Conservation (phyloP, 2,888 invertebrate species). For the Pseudococcus longispinus region DNA sequence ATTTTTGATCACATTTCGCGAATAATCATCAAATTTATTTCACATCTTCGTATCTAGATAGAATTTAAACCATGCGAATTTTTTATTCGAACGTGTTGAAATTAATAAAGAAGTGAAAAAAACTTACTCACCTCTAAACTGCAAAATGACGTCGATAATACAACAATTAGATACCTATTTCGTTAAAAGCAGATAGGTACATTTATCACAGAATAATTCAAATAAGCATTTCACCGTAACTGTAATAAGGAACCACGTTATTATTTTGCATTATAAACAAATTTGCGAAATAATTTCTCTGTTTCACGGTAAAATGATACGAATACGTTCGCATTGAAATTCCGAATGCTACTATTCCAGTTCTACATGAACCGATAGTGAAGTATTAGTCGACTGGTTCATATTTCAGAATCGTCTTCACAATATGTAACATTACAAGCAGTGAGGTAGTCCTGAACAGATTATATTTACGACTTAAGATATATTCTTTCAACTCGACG, state of each 20-base stretch:
- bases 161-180: not conserved
- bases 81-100: no score
- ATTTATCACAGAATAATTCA: not conserved
- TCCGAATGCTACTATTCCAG: not conserved
- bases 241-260: not conserved
- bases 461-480: not conserved
- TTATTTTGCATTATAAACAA: not conserved
- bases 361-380: not conserved
- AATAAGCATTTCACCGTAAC: not conserved
- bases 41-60: no score
- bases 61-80: no score
- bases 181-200: not conserved
- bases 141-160: not conserved
- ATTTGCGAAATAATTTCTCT: not conserved
- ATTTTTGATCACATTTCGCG: no score
- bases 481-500: not conserved
- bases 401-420: not conserved
- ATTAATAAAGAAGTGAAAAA: not conserved
- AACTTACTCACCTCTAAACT: not conserved
- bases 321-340: not conserved
- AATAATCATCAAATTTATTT: no score
- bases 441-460: slow-evolving; percentile 2
- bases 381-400: not conserved
- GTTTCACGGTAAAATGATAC: not conserved
- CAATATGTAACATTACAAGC: slow-evolving; percentile 7